Base-by-base conservation (phyloP, 2,113 vertebrate genomes). In the Chlamydotis undulata region DNA sequence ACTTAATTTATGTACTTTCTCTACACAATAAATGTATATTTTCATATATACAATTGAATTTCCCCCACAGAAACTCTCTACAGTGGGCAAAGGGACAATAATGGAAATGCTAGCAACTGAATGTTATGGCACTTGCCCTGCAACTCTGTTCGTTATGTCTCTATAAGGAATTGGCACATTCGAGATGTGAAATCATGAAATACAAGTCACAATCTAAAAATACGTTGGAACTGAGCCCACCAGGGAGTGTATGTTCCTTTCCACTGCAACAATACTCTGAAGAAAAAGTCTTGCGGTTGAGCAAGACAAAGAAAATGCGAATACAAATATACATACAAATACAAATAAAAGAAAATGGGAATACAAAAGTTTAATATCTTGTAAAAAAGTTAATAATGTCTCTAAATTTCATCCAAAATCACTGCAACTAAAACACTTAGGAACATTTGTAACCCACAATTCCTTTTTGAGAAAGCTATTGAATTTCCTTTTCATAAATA, bases 201-300 rank as follows among this genome's bases (percentile, higher is more conserved):
- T 89, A 83, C 80, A 93, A 93, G 39, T 56, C 67, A 77, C 33
- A 75, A 35, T 52, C 71, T 89, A 97, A 96, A 95, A 89, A 95
- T 92, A 83, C 3, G 0, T 43, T 97, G 95, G 91, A 97, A 63
- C 39, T 18, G 49, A 96, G 80, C 90, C 87, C 71, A 86, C 39
- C 11, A 73, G 91, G 74, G 77, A 94, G 80, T 83, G 56, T 90
- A 39, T 12, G 39, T 97, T 97, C 81, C 71, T 94, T 96, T 97
- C 87, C 84, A 90, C 71, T 95, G 71, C 63, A 94, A 97, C 85
- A 97, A 90, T 97, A 56, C 74, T 47, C 87, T 94, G 65, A 92
- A 94, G 43, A 76, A 88, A 76, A 96, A 89, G 28, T 89, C 83
- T 53, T 78, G 52, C 24, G 49, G 69, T 73, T 97, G 89, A 95